These are phyloP conservation scores for Zingel zingel DNA, from an alignment of 2,113 vertebrate species.

Conservation along the genomic window DNA sequence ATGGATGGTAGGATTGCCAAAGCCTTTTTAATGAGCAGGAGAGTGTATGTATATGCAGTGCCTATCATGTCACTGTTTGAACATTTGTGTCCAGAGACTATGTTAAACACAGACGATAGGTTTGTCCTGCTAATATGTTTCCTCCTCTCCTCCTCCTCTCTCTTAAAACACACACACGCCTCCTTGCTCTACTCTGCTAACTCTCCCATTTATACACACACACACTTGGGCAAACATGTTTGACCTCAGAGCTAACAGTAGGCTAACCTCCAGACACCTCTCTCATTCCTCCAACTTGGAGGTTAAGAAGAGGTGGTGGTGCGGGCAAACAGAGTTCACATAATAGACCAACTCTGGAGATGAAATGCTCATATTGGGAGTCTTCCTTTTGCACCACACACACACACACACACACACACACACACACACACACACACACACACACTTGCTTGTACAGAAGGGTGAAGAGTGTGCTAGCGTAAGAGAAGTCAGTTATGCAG, in stretches of 20 bases:
- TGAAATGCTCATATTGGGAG: conserved; percentile 53
- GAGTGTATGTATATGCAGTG: conserved; percentile 48
- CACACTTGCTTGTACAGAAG: not conserved
- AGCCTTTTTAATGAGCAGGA: conserved; percentile 76
- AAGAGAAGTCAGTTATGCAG: conserved; percentile 12
- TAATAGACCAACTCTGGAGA: conserved; percentile 72
- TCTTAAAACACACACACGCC: conserved; percentile 38
- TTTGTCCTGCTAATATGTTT: conserved; percentile 60
- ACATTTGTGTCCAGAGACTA: conserved; percentile 51
- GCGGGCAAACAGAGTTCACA: conserved; percentile 74
- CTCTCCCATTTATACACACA: conserved; percentile 47
- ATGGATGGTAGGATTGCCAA: conserved; percentile 23
- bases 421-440: conserved; percentile 2
- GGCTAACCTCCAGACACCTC: conserved; percentile 60
- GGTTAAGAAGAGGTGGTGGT: conserved; percentile 40
- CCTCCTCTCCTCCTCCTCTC: conserved; percentile 48
- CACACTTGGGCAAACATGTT: conserved; percentile 74
- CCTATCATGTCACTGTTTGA: conserved; percentile 66
- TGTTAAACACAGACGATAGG: conserved; percentile 32
- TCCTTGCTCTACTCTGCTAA: conserved; percentile 6
- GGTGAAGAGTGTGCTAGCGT: conserved; percentile 12
- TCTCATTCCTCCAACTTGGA: conserved; percentile 61
- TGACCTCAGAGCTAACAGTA: conserved; percentile 74
- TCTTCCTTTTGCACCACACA: conserved; percentile 4
- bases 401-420: conserved; percentile 3